These are phyloP conservation scores for Eremobia ochroleuca DNA, from an alignment of 2,888 invertebrate genomes.

Conservation along the genomic window DNA sequence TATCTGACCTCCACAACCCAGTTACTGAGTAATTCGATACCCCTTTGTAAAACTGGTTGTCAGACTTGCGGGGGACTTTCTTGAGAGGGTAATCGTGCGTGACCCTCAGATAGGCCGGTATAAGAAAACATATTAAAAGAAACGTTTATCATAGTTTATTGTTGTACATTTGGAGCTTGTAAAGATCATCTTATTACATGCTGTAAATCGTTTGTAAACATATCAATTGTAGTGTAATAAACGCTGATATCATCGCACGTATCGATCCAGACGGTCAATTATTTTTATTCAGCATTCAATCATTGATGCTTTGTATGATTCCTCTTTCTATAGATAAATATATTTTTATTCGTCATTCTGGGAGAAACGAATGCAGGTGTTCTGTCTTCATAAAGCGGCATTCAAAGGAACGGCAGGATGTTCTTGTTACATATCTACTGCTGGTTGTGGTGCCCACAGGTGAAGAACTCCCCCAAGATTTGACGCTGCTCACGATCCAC, in stretches of 20 bases:
- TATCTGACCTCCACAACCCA: too few species aligned
- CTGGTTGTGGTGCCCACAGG: background rate
- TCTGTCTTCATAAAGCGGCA: background rate
- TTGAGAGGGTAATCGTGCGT: background rate
- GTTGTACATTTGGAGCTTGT: background rate
- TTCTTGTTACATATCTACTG: background rate
- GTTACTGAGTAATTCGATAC: too few species aligned
- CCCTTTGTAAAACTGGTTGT: too few species aligned
- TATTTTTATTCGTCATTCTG: background rate
- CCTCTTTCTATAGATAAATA: background rate
- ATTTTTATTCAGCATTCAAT: background rate
- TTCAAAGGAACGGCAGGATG: background rate
- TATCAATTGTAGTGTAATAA: constrained; percentile 15
- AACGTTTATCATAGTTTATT: constrained; percentile 20
- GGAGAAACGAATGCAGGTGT: background rate
- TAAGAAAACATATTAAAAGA: constrained; percentile 20
- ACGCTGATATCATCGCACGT: background rate
- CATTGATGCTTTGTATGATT: background rate
- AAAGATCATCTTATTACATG: constrained; percentile 7
- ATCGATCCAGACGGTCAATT: background rate
- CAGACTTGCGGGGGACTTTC: too few species aligned
- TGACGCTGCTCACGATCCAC: background rate
- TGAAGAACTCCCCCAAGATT: background rate
- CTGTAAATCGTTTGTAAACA: constrained; percentile 22
- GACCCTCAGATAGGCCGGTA: constrained; percentile 1